phyloP scores from a whole-genome alignment of 1,140 invertebrate species.

The Heliconius congener region DNA sequence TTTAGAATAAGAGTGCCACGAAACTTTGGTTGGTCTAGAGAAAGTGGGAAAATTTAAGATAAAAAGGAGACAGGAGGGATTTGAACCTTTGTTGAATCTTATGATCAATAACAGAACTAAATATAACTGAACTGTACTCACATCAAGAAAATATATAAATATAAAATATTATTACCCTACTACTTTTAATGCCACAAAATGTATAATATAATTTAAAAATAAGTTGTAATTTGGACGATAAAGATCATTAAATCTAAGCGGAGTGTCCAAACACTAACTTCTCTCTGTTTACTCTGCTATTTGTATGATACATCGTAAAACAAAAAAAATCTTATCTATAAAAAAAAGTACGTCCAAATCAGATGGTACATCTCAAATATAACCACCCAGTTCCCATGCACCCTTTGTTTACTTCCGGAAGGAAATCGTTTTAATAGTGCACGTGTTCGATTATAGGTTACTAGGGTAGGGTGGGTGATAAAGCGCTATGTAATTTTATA shows the following conservation, averaged over 20 bases:
- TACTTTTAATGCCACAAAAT: too few relatives aligned
- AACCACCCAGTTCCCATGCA: constrained; percentile 6
- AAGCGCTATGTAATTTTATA: not conserved
- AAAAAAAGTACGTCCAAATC: not conserved
- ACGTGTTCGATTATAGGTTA: constrained; percentile 14
- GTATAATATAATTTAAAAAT: too few relatives aligned
- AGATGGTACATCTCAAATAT: not conserved
- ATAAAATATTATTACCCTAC: too few relatives aligned
- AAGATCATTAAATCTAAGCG: too few relatives aligned
- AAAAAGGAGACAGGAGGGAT: too few relatives aligned
- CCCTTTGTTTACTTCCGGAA: constrained; percentile 13
- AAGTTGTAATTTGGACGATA: too few relatives aligned
- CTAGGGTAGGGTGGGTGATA: not conserved
- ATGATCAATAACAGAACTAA: not conserved
- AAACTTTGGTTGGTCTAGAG: not conserved
- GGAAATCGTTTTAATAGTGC: constrained; percentile 10
- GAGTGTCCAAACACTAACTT: too few relatives aligned
- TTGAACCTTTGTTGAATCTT: too few relatives aligned
- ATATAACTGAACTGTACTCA: too few relatives aligned
- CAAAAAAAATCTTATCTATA: not conserved
- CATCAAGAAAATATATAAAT: too few relatives aligned
- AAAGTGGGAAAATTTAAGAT: not conserved
- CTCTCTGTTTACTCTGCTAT: too few relatives aligned
- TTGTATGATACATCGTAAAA: too few relatives aligned
- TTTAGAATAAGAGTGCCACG: not conserved